phyloP scores from a whole-genome alignment of 2,797 vertebrate species.

The Sebastes minor region DNA sequence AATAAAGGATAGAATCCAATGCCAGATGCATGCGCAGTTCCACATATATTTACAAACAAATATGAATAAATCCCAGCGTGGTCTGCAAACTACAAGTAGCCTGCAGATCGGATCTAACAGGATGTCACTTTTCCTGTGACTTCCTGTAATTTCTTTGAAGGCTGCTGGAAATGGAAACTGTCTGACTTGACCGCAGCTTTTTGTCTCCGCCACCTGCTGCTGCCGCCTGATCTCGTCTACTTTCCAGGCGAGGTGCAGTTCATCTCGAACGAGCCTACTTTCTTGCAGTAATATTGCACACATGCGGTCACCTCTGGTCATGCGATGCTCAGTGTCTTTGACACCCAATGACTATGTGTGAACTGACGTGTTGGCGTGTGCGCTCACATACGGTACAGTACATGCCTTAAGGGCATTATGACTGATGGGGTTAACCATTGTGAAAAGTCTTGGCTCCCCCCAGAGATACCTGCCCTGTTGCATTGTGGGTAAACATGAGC shows the following conservation, averaged over 20 bases:
- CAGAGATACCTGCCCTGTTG: conserved; percentile 11
- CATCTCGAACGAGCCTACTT: too few relatives aligned
- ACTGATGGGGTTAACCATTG: conserved; percentile 2
- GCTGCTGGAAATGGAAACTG: too few relatives aligned
- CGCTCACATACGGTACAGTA: not conserved
- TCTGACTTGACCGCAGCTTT: accelerated
- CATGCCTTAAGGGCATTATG: not conserved
- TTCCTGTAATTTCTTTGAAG: too few relatives aligned
- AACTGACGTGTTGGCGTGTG: not conserved
- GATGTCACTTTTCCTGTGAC: too few relatives aligned
- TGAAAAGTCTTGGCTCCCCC: conserved; percentile 1
- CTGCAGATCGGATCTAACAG: too few relatives aligned
- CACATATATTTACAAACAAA: too few relatives aligned
- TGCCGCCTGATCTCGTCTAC: too few relatives aligned
- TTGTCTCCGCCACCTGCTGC: too few relatives aligned
- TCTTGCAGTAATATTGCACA: not conserved
- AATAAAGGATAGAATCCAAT: too few relatives aligned
- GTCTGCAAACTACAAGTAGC: too few relatives aligned
- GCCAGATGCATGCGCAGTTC: accelerated
- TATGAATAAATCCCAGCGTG: too few relatives aligned
- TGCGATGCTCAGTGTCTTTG: not conserved
- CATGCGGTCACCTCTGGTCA: not conserved
- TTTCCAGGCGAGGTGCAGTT: too few relatives aligned
- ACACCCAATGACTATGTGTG: not conserved
- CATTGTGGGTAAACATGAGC: conserved; percentile 18